Percentiles rank a stretch among this genome's conserved stretches.
These are phyloP conservation scores for Byasa hedistus DNA, from an alignment of 2,888 invertebrate genomes.

Conservation along the genomic window DNA sequence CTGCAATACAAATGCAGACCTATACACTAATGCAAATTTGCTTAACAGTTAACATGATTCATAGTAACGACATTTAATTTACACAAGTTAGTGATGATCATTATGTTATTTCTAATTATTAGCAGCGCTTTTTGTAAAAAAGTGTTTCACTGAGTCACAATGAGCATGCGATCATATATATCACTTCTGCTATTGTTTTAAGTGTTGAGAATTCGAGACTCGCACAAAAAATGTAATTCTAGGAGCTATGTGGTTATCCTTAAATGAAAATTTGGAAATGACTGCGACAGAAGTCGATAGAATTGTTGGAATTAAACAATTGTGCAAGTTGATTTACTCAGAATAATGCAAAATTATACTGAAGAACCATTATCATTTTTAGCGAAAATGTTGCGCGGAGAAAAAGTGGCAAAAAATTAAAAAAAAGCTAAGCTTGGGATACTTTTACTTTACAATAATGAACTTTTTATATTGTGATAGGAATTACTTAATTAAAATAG, in stretches of 20 bases:
- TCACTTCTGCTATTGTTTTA: no score
- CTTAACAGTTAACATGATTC: slow-evolving; percentile 49
- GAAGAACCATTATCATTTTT: not conserved
- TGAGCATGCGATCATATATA: no score
- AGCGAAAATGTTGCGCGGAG: not conserved
- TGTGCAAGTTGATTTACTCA: not conserved
- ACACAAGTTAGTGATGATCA: slow-evolving; percentile 29
- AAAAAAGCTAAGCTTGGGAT: not conserved
- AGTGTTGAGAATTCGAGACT: no score
- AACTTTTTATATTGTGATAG: slow-evolving; percentile 7
- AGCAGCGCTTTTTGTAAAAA: not conserved
- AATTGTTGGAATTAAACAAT: not conserved
- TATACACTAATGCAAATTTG: slow-evolving; percentile 35
- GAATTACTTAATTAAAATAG: slow-evolving; percentile 47
- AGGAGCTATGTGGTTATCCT: no score
- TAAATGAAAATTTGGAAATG: no score
- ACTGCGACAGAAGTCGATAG: no score
- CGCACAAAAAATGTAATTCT: no score
- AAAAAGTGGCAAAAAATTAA: not conserved
- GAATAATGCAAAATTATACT: not conserved
- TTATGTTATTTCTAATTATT: not conserved
- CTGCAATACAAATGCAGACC: slow-evolving; percentile 39
- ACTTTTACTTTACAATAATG: not conserved
- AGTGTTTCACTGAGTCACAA: no score
- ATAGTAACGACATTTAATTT: slow-evolving; percentile 37